phyloP scores from a whole-genome alignment of 1,140 invertebrate species.

The Manduca sexta region DNA sequence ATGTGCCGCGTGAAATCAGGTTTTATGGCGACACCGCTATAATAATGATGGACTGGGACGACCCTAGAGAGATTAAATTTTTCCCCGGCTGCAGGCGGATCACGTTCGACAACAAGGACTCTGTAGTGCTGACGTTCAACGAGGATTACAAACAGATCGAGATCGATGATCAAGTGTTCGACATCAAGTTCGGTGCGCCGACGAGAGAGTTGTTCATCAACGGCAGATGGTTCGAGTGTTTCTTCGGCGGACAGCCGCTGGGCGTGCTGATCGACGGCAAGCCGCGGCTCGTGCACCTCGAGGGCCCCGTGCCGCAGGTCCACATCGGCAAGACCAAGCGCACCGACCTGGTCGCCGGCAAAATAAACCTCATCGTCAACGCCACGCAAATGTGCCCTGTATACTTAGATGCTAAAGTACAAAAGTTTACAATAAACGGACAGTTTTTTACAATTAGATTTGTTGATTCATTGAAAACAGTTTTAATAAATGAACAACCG shows the following conservation, averaged over 20 bases:
- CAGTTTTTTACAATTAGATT: conserved; percentile 86
- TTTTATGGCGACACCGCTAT: conserved; percentile 90
- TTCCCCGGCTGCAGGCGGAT: conserved; percentile 79
- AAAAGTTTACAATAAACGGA: conserved; percentile 84
- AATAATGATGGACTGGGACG: conserved; percentile 87
- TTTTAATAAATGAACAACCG: conserved; percentile 87
- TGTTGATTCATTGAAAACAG: conserved; percentile 82
- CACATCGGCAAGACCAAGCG: conserved; percentile 81
- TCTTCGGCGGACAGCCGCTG: conserved; percentile 92
- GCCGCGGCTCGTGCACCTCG: conserved; percentile 82
- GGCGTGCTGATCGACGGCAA: conserved; percentile 87
- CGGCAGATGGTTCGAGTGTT: conserved; percentile 88
- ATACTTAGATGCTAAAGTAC: conserved; percentile 89
- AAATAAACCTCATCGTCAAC: conserved; percentile 88
- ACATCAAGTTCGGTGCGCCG: conserved; percentile 92
- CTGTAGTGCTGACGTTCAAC: conserved; percentile 79
- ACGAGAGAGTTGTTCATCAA: conserved; percentile 94
- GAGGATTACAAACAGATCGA: conserved; percentile 82
- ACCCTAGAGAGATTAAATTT: conserved; percentile 89
- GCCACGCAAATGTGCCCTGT: conserved; percentile 84
- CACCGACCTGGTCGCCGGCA: conserved; percentile 85
- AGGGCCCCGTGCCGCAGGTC: conserved; percentile 91
- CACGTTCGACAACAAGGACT: conserved; percentile 82
- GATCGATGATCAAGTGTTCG: conserved; percentile 81
- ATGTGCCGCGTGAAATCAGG: conserved; percentile 85